Conservation (phyloP, 2,113 vertebrate genomes). For the Nesoenas mayeri region DNA sequence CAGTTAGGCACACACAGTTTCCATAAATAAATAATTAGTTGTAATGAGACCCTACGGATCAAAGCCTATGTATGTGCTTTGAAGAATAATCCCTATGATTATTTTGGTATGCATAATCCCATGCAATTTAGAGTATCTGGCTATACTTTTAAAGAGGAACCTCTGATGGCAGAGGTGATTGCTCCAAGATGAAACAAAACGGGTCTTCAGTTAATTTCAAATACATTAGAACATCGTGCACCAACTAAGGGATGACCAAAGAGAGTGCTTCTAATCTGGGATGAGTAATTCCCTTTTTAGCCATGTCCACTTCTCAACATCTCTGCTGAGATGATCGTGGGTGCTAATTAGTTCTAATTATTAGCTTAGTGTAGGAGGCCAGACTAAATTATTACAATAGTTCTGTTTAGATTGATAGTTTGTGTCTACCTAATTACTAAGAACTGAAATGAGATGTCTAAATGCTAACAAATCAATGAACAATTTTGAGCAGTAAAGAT, state of each 20-base stretch:
- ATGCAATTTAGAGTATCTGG: not conserved
- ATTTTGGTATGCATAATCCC: not conserved
- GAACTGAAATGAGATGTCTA: not conserved
- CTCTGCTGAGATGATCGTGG: not conserved
- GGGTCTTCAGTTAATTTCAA: not conserved
- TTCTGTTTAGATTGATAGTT: not conserved
- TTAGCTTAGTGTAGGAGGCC: not conserved
- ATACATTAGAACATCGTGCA: not conserved
- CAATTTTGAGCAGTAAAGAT: not conserved
- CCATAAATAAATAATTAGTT: conserved; percentile 1
- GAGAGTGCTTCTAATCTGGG: not conserved
- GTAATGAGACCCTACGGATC: conserved; percentile 28
- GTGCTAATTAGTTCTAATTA: conserved; percentile 18
- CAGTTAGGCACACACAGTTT: not conserved
- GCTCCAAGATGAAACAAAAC: not conserved
- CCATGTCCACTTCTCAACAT: not conserved
- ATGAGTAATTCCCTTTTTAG: not conserved
- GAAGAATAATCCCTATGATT: not conserved
- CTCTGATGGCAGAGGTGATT: not conserved
- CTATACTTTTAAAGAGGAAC: not conserved
- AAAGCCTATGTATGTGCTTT: conserved; percentile 20
- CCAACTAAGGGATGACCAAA: not conserved
- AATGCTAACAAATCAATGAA: not conserved
- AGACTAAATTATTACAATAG: not conserved
- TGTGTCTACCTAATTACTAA: not conserved